These are phyloP conservation scores for human DNA, from an alignment of 2,113 vertebrate genomes.

Conservation along the genomic window DNA sequence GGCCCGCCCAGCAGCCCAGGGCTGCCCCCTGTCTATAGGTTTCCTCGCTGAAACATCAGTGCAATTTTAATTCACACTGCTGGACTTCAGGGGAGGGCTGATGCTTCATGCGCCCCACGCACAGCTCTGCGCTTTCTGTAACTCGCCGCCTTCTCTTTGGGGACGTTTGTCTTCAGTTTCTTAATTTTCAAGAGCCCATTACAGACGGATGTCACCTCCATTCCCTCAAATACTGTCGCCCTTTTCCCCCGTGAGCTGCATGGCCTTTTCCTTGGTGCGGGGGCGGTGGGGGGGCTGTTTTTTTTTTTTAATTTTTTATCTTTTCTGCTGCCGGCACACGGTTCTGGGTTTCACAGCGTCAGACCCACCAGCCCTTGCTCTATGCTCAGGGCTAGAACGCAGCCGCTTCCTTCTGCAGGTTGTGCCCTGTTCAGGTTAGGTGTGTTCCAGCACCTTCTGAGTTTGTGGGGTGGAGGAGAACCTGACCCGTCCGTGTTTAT, in stretches of 20 bases:
- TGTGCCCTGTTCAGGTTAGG: fast-evolving
- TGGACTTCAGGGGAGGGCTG: neutral
- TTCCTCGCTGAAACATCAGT: neutral
- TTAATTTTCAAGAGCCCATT: neutral
- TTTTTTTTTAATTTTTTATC: too few relatives aligned
- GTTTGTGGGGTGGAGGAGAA: fast-evolving
- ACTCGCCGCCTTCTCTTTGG: neutral
- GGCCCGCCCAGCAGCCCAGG: neutral
- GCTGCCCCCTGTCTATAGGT: neutral
- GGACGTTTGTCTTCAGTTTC: neutral
- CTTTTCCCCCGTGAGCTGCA: fast-evolving
- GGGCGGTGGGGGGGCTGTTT: too few relatives aligned
- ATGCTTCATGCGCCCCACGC: fast-evolving
- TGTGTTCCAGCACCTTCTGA: neutral
- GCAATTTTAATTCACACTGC: too few relatives aligned
- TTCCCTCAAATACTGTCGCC: fast-evolving
- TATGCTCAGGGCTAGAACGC: fast-evolving
- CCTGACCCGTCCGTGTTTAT: fast-evolving
- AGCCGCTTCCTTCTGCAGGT: fast-evolving
- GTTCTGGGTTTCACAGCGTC: fast-evolving
- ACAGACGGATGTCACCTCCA: neutral
- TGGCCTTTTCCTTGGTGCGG: fast-evolving
- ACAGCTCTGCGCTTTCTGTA: fast-evolving
- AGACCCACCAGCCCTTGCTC: fast-evolving
- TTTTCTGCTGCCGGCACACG: fast-evolving